A percentile compares a stretch with the other conserved stretches of the same genome.
phyloP scores from a whole-genome alignment of 1,140 invertebrate species.

The Wasmannia auropunctata region DNA sequence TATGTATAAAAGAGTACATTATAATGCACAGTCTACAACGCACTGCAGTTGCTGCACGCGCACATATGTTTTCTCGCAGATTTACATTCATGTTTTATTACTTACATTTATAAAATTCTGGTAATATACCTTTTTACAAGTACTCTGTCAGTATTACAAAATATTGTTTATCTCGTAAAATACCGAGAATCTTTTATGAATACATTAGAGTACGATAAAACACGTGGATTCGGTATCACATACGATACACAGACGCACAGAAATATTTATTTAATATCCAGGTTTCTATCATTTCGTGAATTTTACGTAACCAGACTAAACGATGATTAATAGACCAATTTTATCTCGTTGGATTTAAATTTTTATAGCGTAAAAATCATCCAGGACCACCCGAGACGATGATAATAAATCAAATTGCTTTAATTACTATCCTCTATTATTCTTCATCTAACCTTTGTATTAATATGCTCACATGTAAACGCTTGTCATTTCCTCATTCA shows the following conservation, averaged over 20 bases:
- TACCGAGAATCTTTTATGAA: neutral
- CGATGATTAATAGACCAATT: conserved; percentile 1
- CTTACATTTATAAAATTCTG: neutral
- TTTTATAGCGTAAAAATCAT: neutral
- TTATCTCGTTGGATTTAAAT: neutral
- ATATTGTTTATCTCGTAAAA: neutral
- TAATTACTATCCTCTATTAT: conserved; percentile 10
- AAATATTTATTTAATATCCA: neutral
- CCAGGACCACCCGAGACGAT: neutral
- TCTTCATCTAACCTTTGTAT: neutral
- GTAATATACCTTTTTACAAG: neutral
- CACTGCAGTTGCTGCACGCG: neutral
- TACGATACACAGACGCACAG: neutral
- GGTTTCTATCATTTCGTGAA: neutral
- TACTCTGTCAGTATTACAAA: neutral
- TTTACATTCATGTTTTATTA: no score
- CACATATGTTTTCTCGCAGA: neutral
- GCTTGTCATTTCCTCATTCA: neutral
- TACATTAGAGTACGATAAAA: neutral
- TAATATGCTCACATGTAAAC: neutral
- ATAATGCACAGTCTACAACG: neutral
- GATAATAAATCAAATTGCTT: conserved; percentile 20
- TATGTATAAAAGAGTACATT: neutral
- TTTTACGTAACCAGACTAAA: neutral
- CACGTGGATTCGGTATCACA: neutral